Conservation (phyloP, 2,113 vertebrate genomes). For the Ophthalmotilapia sp. region DNA sequence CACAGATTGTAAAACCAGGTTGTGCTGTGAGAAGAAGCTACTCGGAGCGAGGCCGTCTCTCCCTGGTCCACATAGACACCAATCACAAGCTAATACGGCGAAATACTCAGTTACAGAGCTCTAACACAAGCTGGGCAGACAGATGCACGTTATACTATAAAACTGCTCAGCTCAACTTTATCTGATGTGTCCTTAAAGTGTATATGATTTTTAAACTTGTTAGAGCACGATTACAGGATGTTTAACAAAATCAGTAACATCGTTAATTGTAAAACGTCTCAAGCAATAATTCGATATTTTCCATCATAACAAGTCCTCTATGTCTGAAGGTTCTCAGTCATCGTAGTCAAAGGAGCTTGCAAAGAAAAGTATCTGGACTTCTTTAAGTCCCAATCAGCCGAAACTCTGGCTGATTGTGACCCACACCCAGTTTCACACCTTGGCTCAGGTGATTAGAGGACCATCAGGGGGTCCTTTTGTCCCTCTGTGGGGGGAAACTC, state of each 20-base stretch:
- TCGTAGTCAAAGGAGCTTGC: no score
- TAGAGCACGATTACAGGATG: neutral
- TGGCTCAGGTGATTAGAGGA: no score
- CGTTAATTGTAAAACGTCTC: neutral
- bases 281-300: neutral
- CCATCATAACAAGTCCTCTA: neutral
- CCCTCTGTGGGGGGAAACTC: no score
- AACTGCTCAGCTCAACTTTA: neutral
- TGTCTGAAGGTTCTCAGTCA: no score
- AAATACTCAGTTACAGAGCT: neutral
- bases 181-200: neutral
- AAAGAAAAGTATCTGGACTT: no score
- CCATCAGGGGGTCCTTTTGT: no score
- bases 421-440: no score
- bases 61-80: neutral
- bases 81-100: neutral
- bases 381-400: no score
- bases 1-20: neutral
- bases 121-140: neutral
- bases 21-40: neutral
- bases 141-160: neutral
- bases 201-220: neutral
- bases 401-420: no score
- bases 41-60: neutral
- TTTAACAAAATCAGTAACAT: neutral